phyloP scores from a whole-genome alignment of 1,140 invertebrate species.

The Leptopilina boulardi region DNA sequence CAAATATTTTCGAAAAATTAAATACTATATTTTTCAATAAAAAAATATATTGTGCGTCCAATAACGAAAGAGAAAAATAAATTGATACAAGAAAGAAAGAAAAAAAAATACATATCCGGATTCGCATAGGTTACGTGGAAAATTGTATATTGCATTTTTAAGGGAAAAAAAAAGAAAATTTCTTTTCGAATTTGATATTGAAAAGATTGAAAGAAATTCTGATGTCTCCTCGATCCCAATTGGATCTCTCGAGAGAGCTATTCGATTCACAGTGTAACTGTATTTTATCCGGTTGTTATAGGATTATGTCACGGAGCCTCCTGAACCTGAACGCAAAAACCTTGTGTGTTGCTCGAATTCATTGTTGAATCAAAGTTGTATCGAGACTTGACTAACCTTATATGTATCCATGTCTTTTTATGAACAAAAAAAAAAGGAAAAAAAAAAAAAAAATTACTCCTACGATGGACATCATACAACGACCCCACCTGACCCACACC shows the following conservation, averaged over 20 bases:
- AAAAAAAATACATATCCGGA: neutral
- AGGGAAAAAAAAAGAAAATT: neutral
- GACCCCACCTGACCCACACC: constrained; percentile 10
- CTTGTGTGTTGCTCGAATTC: neutral
- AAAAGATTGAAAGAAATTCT: neutral
- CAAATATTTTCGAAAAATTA: no score
- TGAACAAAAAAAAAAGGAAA: neutral
- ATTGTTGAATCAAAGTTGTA: constrained; percentile 13
- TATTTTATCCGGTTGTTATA: constrained; percentile 40
- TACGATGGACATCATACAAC: constrained; percentile 16
- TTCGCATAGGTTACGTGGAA: neutral
- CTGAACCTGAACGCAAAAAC: neutral
- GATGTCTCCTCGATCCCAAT: neutral
- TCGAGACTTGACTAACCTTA: constrained; percentile 8
- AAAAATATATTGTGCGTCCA: no score
- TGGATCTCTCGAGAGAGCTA: constrained; percentile 5
- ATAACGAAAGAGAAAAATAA: neutral
- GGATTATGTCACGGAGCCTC: constrained; percentile 12
- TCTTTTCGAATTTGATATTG: neutral
- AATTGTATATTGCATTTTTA: neutral
- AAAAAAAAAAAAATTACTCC: neutral
- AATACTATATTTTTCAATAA: no score
- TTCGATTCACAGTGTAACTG: constrained; percentile 34
- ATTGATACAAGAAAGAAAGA: no score
- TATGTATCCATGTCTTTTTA: constrained; percentile 7